These are phyloP conservation scores for Brachyhypopomus gauderio DNA, from an alignment of 2,113 vertebrate genomes.

Conservation along the genomic window DNA sequence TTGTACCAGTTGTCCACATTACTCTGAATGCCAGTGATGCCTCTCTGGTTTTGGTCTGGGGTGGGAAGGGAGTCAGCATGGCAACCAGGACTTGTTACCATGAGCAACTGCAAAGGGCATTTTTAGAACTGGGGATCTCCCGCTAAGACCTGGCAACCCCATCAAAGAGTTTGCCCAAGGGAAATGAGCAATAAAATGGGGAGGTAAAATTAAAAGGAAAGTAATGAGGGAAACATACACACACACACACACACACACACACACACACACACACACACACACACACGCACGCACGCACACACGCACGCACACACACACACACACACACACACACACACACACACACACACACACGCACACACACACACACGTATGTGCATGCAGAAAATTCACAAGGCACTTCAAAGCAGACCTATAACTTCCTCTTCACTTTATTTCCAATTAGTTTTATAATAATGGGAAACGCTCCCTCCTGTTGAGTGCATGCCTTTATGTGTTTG, in stretches of 20 bases:
- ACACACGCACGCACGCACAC: too few relatives aligned
- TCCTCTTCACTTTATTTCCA: slow-evolving; percentile 55
- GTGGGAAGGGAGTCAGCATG: slow-evolving; percentile 56
- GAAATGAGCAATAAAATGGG: slow-evolving; percentile 52
- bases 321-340: too few relatives aligned
- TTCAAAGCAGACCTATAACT: slow-evolving; percentile 48
- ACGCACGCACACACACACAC: too few relatives aligned
- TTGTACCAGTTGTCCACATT: too few relatives aligned
- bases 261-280: too few relatives aligned
- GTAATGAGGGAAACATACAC: slow-evolving; percentile 37
- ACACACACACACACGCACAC: too few relatives aligned
- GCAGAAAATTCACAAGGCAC: slow-evolving; percentile 17
- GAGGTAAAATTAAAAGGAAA: slow-evolving; percentile 47
- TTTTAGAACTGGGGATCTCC: slow-evolving; percentile 60
- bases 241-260: too few relatives aligned
- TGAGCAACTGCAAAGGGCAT: slow-evolving; percentile 44
- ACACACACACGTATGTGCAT: too few relatives aligned
- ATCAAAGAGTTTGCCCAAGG: slow-evolving; percentile 61
- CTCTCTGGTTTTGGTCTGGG: slow-evolving; percentile 40
- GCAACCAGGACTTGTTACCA: slow-evolving; percentile 48
- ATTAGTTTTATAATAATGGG: slow-evolving; percentile 52
- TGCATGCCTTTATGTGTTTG: slow-evolving; percentile 3
- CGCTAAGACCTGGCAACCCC: slow-evolving; percentile 60
- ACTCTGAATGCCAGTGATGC: slow-evolving; percentile 51
- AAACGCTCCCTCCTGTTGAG: slow-evolving; percentile 41